Percentiles rank a stretch among this genome's conserved stretches.
Conservation (phyloP, 2,113 vertebrate species). For the Pygoscelis antarcticus region DNA sequence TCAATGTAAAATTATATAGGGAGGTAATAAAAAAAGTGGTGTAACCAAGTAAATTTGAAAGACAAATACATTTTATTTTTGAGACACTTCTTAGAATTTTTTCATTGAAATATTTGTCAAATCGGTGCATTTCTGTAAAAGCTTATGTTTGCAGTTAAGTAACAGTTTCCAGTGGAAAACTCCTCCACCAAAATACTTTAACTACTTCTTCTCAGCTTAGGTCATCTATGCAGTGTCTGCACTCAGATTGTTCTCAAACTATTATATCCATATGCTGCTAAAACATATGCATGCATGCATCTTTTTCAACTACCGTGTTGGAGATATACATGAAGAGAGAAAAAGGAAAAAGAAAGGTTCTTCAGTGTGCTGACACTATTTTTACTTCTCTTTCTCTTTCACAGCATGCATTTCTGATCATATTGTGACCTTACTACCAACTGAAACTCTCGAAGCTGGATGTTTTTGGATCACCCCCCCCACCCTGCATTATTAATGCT, state of each 20-base stretch:
- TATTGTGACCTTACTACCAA: background rate
- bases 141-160: background rate
- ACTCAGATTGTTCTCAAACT: background rate
- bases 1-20: background rate
- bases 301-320: background rate
- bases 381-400: background rate
- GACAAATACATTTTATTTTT: background rate
- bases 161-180: background rate
- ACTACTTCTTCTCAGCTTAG: background rate
- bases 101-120: background rate
- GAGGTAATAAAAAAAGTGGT: background rate
- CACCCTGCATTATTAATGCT: background rate
- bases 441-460: background rate
- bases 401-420: background rate
- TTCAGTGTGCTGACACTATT: background rate
- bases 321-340: background rate
- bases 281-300: background rate
- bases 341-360: background rate
- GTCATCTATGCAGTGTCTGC: background rate
- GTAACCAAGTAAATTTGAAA: background rate
- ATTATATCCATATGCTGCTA: background rate
- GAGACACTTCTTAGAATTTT: background rate
- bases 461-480: background rate
- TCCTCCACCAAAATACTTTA: background rate
- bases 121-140: background rate